Percentiles rank a stretch among this genome's conserved stretches.
phyloP scores from a whole-genome alignment of 2,888 invertebrate species.

The Melanargia galathea region DNA sequence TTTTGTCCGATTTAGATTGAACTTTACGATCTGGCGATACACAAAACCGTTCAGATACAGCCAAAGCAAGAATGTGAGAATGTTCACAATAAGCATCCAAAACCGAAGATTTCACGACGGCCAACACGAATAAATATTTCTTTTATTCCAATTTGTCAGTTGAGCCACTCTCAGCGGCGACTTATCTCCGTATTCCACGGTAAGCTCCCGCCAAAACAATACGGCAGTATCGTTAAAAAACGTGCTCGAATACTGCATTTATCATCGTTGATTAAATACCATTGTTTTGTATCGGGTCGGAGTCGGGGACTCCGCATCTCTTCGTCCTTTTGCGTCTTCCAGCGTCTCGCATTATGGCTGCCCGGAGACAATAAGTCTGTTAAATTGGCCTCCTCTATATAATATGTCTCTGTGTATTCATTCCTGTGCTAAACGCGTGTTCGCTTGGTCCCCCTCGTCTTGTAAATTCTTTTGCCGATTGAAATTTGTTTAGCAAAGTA shows the following conservation, averaged over 20 bases:
- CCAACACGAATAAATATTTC: constrained; percentile 79
- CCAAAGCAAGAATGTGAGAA: constrained; percentile 50
- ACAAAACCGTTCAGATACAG: constrained; percentile 32
- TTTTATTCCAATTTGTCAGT: constrained; percentile 83
- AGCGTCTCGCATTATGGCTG: constrained; percentile 75
- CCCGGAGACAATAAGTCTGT: constrained; percentile 82
- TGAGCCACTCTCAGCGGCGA: constrained; percentile 80
- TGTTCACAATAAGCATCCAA: constrained; percentile 50
- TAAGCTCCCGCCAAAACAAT: constrained; percentile 82
- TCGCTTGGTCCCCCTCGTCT: constrained; percentile 54
- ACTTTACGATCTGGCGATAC: constrained; percentile 14
- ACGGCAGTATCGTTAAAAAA: constrained; percentile 81
- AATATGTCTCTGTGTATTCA: constrained; percentile 67
- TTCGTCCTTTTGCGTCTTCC: constrained; percentile 71
- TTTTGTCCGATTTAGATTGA: constrained; percentile 1
- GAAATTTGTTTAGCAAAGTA: constrained; percentile 56
- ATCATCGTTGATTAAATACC: constrained; percentile 83
- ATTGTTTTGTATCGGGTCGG: constrained; percentile 81
- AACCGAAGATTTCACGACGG: constrained; percentile 47
- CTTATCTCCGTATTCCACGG: constrained; percentile 79
- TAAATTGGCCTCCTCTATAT: constrained; percentile 78
- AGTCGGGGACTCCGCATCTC: constrained; percentile 67
- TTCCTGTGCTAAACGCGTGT: constrained; percentile 58
- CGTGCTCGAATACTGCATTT: constrained; percentile 81
- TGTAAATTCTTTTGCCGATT: constrained; percentile 57